Conservation (phyloP, 2,888 invertebrate genomes). For the Dolichomitus sp. region DNA sequence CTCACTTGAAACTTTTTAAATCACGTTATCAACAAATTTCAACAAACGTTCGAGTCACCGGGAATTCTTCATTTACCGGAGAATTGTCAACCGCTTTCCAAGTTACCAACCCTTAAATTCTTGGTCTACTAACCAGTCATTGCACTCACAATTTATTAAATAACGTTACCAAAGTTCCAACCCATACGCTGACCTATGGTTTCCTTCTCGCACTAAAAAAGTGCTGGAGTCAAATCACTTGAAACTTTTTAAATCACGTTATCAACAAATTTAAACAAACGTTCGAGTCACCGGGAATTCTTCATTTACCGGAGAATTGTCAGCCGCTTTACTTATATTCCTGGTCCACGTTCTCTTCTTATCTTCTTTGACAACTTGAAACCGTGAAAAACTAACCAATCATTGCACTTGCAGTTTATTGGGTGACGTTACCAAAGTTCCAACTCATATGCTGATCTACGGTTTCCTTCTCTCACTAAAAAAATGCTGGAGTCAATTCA, state of each 20-base stretch:
- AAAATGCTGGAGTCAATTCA: not conserved
- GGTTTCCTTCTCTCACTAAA: not conserved
- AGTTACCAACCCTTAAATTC: too few species aligned
- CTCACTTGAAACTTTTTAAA: conserved; percentile 6
- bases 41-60: too few species aligned
- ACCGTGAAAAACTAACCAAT: too few species aligned
- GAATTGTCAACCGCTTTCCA: too few species aligned
- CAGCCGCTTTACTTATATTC: too few species aligned
- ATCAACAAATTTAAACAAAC: not conserved
- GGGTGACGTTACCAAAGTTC: not conserved
- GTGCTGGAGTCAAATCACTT: not conserved
- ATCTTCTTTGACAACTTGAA: too few species aligned
- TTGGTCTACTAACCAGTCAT: too few species aligned
- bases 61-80: too few species aligned
- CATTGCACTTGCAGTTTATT: too few species aligned
- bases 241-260: not conserved
- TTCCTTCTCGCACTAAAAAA: not conserved
- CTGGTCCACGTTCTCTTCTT: too few species aligned
- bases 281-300: not conserved
- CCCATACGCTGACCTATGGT: not conserved
- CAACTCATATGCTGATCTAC: not conserved
- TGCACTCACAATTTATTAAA: not conserved
- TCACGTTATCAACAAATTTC: too few species aligned
- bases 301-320: too few species aligned
- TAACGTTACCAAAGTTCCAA: not conserved